Percentiles rank a stretch among this genome's conserved stretches.
Conservation (phyloP, 2,888 invertebrate genomes). For the Calephelis perditalis region DNA sequence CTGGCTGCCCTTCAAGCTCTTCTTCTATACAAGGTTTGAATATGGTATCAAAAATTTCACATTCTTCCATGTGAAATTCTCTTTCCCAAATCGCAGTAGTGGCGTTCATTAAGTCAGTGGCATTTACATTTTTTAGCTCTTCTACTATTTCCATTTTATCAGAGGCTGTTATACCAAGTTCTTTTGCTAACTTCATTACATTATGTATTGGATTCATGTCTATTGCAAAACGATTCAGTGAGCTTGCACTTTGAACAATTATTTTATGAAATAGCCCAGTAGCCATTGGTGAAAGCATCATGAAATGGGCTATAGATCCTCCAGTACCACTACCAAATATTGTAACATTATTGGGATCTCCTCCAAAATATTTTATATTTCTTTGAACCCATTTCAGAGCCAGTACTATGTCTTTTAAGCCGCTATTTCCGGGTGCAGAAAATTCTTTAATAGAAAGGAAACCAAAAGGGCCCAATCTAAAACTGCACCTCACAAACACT, state of each 20-base stretch:
- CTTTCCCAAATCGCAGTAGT: slow-evolving; percentile 28
- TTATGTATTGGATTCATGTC: slow-evolving; percentile 50
- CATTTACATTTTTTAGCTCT: slow-evolving; percentile 44
- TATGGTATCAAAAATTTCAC: slow-evolving; percentile 44
- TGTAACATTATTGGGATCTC: slow-evolving; percentile 65
- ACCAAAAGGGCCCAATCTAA: slow-evolving; percentile 65
- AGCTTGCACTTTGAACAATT: slow-evolving; percentile 64
- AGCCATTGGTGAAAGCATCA: slow-evolving; percentile 70
- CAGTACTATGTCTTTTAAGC: slow-evolving; percentile 64
- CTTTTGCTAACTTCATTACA: slow-evolving; percentile 48
- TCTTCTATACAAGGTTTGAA: slow-evolving; percentile 66
- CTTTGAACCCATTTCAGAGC: slow-evolving; percentile 65
- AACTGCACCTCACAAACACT: slow-evolving; percentile 64
- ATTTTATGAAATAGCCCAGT: slow-evolving; percentile 66
- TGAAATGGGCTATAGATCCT: slow-evolving; percentile 62
- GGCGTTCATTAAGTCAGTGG: slow-evolving; percentile 45
- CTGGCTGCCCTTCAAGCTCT: slow-evolving; percentile 61
- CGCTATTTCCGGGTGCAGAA: slow-evolving; percentile 65
- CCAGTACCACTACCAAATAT: slow-evolving; percentile 69
- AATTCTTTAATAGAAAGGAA: slow-evolving; percentile 63
- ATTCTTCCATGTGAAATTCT: slow-evolving; percentile 26
- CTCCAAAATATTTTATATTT: slow-evolving; percentile 63
- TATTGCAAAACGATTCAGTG: slow-evolving; percentile 60
- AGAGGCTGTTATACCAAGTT: slow-evolving; percentile 45
- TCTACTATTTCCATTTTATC: slow-evolving; percentile 53